Base-by-base conservation (phyloP, 2,113 vertebrate genomes). In the Oncorhynchus masou region DNA sequence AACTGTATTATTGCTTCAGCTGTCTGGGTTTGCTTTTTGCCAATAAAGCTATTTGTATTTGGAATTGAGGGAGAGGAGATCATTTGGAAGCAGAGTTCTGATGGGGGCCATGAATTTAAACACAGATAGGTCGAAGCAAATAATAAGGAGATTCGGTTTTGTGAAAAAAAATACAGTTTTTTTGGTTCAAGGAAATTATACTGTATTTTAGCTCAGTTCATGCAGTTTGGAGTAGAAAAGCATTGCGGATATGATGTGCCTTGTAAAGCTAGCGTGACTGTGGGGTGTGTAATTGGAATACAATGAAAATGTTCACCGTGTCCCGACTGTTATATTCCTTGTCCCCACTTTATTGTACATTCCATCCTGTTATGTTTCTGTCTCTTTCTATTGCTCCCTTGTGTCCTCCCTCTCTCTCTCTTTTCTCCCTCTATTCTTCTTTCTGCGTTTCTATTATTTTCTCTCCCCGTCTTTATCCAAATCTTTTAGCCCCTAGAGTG, bases 1-100 rank as follows among this genome's bases (percentile, higher is more conserved):
- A 89, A 83, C 68, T 25, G 48, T 84, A 82, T 90, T 87, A 91
- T 79, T 86, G 79, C 81, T 66, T 81, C 5, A 71, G 51, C 84
- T 74, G 75, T 70, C 59, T 73, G 34, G 64, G 15, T 59, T 66
- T 65, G 7, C 16, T 45, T 49, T 74, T 25, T 83, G 75, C 87
- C 86, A 87, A 79, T 84, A 81, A 75, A 85, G 77, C 75, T 68
- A 66, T 88, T 79, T 86, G 71, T 78, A 83, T 84, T 29, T 81
- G 20, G 88, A 85, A 86, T 66, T 77, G 67, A 68, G 77, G 54
- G 72, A 80, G 57, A 65, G 1, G 29, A 60, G 67, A 81, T 81
- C 76, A 71, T 74, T 69, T 68, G 3, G 74, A 59, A 57, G 79
- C 79, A 69, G 49, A 77, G 81, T 60, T 78, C 80, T 79, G 70